A percentile compares a stretch with the other conserved stretches of the same genome.
Conservation (phyloP, 1,140 invertebrate genomes). For the Akabosia matsudoensis region DNA sequence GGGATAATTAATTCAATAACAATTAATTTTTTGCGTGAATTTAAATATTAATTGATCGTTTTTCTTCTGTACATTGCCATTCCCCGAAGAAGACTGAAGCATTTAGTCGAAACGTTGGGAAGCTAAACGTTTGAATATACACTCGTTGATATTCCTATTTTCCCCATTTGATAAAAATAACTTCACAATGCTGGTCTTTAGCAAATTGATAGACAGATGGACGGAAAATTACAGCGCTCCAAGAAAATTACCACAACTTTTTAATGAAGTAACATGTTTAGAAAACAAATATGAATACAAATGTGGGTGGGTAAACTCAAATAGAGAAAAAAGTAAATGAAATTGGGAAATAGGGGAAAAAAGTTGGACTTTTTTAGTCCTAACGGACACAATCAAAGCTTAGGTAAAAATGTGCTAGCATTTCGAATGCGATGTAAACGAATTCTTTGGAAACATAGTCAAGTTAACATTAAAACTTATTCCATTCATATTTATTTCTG, state of each 20-base stretch:
- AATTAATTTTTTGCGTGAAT: no score
- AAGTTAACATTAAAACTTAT: constrained; percentile 6
- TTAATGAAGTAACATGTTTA: background rate
- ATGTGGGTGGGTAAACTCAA: background rate
- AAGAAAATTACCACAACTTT: background rate
- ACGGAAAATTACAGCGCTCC: no score
- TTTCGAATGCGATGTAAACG: background rate
- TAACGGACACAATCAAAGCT: background rate
- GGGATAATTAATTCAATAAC: no score
- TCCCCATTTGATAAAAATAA: no score
- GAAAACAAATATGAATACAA: background rate
- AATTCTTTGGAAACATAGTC: background rate
- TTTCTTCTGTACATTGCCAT: no score
- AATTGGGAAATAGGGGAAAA: background rate
- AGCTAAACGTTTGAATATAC: no score
- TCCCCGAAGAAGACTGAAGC: no score
- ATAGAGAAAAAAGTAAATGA: background rate
- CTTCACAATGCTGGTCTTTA: no score
- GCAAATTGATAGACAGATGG: no score
- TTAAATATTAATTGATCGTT: no score
- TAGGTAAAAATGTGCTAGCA: background rate
- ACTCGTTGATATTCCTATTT: no score
- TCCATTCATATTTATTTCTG: constrained; percentile 23
- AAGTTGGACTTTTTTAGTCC: background rate
- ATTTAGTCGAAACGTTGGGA: no score